Evolutionary conservation across 2,888 invertebrate species (phyloP).

Genomic region (Leuctra nigra): DNA sequence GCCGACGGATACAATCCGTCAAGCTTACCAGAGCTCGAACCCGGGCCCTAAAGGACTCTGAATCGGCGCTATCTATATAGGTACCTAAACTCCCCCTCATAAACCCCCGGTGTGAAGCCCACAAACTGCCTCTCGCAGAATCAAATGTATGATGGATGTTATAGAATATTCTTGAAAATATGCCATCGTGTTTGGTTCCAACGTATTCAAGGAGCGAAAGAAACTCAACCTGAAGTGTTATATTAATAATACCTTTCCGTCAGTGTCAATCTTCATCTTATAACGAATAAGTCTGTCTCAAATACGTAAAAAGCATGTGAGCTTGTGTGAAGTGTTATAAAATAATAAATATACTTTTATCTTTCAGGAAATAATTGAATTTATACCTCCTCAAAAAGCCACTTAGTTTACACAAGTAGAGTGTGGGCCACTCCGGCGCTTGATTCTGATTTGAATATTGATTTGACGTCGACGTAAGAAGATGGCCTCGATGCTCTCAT

Average conservation of each 20-base stretch:
- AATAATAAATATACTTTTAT: too few relatives aligned
- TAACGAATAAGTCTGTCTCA: too few relatives aligned
- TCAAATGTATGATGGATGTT: background rate
- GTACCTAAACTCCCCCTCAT: background rate
- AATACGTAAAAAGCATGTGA: too few relatives aligned
- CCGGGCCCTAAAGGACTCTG: background rate
- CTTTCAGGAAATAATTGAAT: too few relatives aligned
- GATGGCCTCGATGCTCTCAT: too few relatives aligned
- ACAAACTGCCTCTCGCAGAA: background rate
- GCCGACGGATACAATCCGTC: constrained; percentile 16
- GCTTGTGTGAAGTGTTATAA: too few relatives aligned
- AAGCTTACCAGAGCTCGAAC: constrained; percentile 4
- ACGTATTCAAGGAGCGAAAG: background rate
- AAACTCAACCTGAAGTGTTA: background rate
- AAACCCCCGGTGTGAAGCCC: background rate
- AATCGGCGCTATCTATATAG: background rate
- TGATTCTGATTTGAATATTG: too few relatives aligned
- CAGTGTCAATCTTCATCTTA: constrained; percentile 6
- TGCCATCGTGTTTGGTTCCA: background rate
- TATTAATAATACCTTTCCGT: constrained; percentile 6
- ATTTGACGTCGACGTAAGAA: too few relatives aligned
- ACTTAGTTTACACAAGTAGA: too few relatives aligned
- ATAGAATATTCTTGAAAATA: background rate
- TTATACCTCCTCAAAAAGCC: too few relatives aligned
- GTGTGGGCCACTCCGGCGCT: too few relatives aligned